Conservation (phyloP, 2,113 vertebrate species). For the Chaetura pelagica region DNA sequence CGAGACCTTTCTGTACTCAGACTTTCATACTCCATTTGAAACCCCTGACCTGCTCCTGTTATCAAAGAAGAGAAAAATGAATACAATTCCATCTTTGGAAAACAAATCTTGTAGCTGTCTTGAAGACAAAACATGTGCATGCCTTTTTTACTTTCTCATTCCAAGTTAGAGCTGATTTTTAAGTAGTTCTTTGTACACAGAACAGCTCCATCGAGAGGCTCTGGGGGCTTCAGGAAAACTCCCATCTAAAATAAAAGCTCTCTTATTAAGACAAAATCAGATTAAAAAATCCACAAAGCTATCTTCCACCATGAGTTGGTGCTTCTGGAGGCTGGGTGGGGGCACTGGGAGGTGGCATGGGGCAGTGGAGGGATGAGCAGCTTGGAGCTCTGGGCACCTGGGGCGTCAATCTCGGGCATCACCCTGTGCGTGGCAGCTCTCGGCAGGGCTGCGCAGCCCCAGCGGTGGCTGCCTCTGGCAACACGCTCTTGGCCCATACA, state of each 20-base stretch:
- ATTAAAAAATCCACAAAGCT: rapidly evolving
- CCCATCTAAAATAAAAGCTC: background rate
- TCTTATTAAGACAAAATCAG: background rate
- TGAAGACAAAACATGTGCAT: background rate
- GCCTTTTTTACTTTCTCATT: background rate
- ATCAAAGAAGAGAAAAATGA: background rate
- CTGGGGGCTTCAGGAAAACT: background rate
- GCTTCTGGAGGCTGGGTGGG: background rate
- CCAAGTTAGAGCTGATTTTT: background rate
- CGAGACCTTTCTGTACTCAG: background rate
- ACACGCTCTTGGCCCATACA: background rate
- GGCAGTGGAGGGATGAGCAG: background rate
- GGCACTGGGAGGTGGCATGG: background rate
- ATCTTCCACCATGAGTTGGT: background rate
- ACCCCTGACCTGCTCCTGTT: background rate
- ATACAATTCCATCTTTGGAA: background rate
- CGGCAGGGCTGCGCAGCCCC: background rate
- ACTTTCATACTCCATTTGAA: background rate
- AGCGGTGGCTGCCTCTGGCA: rapidly evolving
- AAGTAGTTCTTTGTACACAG: background rate
- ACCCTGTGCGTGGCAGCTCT: background rate
- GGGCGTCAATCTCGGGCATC: rapidly evolving
- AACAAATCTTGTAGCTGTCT: background rate
- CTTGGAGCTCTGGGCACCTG: background rate
- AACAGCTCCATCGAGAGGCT: background rate